Conservation (phyloP, 2,113 vertebrate genomes). For the Leucopternis melanops region DNA sequence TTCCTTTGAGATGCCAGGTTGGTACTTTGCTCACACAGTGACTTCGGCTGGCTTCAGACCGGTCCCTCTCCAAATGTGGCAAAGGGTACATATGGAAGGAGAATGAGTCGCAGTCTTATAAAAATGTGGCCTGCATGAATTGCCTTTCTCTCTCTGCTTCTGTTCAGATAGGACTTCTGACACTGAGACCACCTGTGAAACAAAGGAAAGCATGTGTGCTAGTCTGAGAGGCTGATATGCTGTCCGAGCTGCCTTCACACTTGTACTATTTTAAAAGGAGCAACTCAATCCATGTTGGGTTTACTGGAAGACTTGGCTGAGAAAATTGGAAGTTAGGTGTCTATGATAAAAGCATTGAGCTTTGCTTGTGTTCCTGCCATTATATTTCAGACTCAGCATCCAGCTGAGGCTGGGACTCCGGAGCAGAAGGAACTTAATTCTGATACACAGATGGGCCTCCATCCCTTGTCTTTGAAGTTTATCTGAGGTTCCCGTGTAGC, state of each 20-base stretch:
- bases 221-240: slow-evolving; percentile 11
- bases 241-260: slow-evolving; percentile 15
- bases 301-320: not conserved
- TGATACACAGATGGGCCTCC: not conserved
- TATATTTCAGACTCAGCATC: not conserved
- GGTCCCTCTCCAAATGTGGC: not conserved
- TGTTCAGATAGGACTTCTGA: slow-evolving; percentile 25
- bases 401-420: not conserved
- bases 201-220: not conserved
- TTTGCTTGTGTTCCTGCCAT: not conserved
- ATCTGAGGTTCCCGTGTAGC: not conserved
- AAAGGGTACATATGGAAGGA: not conserved
- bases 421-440: not conserved
- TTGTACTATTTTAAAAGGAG: slow-evolving; percentile 28
- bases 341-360: not conserved
- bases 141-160: slow-evolving; percentile 28
- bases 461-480: not conserved
- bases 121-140: not conserved
- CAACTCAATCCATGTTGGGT: not conserved
- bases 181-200: not conserved
- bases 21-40: not conserved
- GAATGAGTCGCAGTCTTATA: not conserved
- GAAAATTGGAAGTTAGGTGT: not conserved
- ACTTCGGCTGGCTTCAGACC: not conserved
- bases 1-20: not conserved